A percentile compares a stretch with the other conserved stretches of the same genome.
Conservation (phyloP, 37 sponge, comb jelly and placozoan species). For the Dysidea cf. avara region DNA sequence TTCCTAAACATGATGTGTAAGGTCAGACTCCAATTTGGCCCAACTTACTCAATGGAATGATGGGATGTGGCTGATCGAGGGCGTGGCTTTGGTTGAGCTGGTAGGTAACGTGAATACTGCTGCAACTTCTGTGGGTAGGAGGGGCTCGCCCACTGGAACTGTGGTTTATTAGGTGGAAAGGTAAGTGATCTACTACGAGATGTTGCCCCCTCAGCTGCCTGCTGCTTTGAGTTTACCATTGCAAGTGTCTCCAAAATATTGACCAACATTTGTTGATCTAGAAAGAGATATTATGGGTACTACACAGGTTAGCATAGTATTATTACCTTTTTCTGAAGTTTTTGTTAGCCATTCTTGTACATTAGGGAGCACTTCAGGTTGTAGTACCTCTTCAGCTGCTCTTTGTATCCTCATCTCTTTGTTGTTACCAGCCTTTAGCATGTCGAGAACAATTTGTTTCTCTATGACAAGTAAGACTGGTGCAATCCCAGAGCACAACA, state of each 20-base stretch:
- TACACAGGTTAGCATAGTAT: too few species aligned
- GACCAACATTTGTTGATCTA: slow-evolving; percentile 33
- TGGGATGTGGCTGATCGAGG: background rate
- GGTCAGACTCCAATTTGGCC: too few species aligned
- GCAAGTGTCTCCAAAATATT: slow-evolving; percentile 33
- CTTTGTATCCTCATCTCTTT: background rate
- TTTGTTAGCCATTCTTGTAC: slow-evolving; percentile 47
- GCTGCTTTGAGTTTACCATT: slow-evolving; percentile 8
- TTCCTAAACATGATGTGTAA: too few species aligned
- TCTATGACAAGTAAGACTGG: slow-evolving; percentile 5
- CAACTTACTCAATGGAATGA: background rate
- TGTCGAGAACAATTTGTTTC: slow-evolving; percentile 24
- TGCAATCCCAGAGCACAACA: background rate
- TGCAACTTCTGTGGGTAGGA: background rate
- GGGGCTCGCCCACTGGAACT: background rate
- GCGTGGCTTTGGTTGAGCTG: background rate
- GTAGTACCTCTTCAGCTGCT: slow-evolving; percentile 28
- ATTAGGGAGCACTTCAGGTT: slow-evolving; percentile 16
- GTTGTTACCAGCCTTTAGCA: slow-evolving; percentile 25
- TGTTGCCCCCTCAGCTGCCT: too few species aligned
- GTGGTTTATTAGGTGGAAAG: slow-evolving; percentile 1
- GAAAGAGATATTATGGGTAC: background rate
- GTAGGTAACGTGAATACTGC: slow-evolving; percentile 13
- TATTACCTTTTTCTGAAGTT: slow-evolving; percentile 27
- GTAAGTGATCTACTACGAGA: background rate